Base-by-base conservation (phyloP, 2,888 invertebrate genomes). In the Tuta absoluta region DNA sequence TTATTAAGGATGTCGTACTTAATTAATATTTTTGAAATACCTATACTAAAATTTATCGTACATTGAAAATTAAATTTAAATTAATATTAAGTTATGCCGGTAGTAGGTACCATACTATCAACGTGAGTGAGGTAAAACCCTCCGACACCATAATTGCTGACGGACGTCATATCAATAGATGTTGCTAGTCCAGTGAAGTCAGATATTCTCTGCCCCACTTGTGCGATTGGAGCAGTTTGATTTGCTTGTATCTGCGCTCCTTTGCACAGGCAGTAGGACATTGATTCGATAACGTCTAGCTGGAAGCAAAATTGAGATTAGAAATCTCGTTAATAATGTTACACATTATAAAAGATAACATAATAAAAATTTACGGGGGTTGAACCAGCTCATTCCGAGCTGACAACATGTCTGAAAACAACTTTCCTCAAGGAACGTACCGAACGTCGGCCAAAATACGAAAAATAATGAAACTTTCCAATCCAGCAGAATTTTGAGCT, bases 171-270 rank as follows among this genome's bases (percentile, higher is more conserved):
- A 3, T 21, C 51, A 2, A 49, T 19, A 0, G 23, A 21, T 2
- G 51, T 23, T 23, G 21, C 21, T 1, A 51, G 51, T 11, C 51
- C 51, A 12, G 51, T 51, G 51, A 51, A 51, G 51, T 51, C 51
- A 21, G 51, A 51, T 23, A 51, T 51, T 21, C 51, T 21, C 51
- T 23, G 51, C 0, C 51, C 51, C 51, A 51, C 51, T 51, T 51
- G 51, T 23, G 8, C 51, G 1, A 51, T 10, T 19, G 23, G 21
- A 11, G 51, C 51, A 11, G 51, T 51, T 21, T 51, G 21, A 11
- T 51, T 51, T 10, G 4, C 11, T 1, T 23, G 51, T 51, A 51
- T 51, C 51, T 51, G 51, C 23, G 21, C 21, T 8, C 51, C 51
- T 21, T 51, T 51, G 51, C 51, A 51, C 19, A 51, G 23, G 8